Evolutionary conservation across 2,888 invertebrate species (phyloP).

Genomic region (Tachina grossa): DNA sequence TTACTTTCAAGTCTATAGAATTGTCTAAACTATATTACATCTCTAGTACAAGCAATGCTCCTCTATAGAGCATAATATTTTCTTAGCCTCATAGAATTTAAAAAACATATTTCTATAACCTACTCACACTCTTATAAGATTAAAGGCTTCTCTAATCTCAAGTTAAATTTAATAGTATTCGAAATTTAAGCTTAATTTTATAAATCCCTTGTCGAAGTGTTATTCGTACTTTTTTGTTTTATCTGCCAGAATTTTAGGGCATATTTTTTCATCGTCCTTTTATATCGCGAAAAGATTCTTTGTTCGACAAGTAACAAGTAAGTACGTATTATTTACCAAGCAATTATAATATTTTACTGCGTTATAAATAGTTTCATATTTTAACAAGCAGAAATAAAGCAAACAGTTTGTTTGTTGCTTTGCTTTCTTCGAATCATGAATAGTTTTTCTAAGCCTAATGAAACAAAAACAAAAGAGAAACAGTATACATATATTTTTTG

Average conservation of each 20-base stretch:
- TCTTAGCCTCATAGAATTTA: too few relatives aligned
- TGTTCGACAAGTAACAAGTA: slow-evolving; percentile 40
- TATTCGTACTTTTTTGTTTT: background rate
- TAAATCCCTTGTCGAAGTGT: background rate
- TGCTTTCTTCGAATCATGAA: slow-evolving; percentile 42
- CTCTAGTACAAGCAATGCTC: too few relatives aligned
- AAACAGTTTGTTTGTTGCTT: slow-evolving; percentile 27
- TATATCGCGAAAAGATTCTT: background rate
- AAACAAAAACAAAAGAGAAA: slow-evolving; percentile 10
- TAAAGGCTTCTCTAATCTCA: background rate
- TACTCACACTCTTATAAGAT: too few relatives aligned
- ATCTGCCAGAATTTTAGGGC: background rate
- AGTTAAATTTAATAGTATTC: background rate
- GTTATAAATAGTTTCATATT: slow-evolving; percentile 46
- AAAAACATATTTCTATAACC: too few relatives aligned
- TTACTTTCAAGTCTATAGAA: too few relatives aligned
- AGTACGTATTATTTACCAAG: slow-evolving; percentile 57
- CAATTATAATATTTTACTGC: slow-evolving; percentile 54
- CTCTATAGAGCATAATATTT: too few relatives aligned
- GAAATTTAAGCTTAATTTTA: background rate
- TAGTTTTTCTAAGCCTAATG: slow-evolving; percentile 45
- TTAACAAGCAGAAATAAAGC: slow-evolving; percentile 9
- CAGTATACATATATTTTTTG: background rate
- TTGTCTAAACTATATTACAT: too few relatives aligned
- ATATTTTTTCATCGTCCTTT: slow-evolving; percentile 7